phyloP scores from a whole-genome alignment of 2,888 invertebrate species.

The Ctenicera cuprea region DNA sequence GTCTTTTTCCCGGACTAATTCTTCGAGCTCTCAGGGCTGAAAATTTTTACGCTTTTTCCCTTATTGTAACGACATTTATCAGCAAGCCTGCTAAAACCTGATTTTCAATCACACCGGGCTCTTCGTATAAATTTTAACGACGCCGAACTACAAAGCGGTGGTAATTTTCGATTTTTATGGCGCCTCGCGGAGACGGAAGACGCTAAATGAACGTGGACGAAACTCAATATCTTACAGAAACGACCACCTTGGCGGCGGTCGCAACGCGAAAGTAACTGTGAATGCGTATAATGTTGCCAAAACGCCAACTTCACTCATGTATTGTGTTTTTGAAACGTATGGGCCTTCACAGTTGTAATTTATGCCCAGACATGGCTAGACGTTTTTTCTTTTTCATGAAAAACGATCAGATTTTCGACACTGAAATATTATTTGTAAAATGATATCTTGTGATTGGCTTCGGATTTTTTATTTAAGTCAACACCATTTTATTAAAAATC shows the following conservation, averaged over 20 bases:
- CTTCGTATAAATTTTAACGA: slow-evolving; percentile 5
- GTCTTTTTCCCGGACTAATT: slow-evolving; percentile 8
- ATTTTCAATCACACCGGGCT: slow-evolving; percentile 1
- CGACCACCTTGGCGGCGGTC: slow-evolving; percentile 16
- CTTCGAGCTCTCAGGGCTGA: neutral
- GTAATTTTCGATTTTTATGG: slow-evolving; percentile 28
- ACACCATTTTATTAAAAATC: neutral
- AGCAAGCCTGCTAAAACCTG: neutral
- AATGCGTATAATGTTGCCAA: slow-evolving; percentile 25
- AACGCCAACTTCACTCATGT: slow-evolving; percentile 4
- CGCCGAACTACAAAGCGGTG: slow-evolving; percentile 20
- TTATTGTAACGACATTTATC: neutral
- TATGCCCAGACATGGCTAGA: slow-evolving; percentile 11
- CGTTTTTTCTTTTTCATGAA: slow-evolving; percentile 13
- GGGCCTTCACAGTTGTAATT: slow-evolving; percentile 9
- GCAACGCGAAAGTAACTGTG: slow-evolving; percentile 21
- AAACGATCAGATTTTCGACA: slow-evolving; percentile 9
- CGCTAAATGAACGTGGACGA: slow-evolving; percentile 20
- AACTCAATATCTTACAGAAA: slow-evolving; percentile 24
- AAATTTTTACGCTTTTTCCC: neutral
- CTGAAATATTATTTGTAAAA: slow-evolving; percentile 11
- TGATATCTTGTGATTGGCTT: neutral
- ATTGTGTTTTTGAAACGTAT: slow-evolving; percentile 13
- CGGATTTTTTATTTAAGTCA: neutral
- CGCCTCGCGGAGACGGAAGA: slow-evolving; percentile 22